A percentile compares a stretch with the other conserved stretches of the same genome.
Conservation (phyloP, 2,113 vertebrate genomes). For the Bettongia penicillata region DNA sequence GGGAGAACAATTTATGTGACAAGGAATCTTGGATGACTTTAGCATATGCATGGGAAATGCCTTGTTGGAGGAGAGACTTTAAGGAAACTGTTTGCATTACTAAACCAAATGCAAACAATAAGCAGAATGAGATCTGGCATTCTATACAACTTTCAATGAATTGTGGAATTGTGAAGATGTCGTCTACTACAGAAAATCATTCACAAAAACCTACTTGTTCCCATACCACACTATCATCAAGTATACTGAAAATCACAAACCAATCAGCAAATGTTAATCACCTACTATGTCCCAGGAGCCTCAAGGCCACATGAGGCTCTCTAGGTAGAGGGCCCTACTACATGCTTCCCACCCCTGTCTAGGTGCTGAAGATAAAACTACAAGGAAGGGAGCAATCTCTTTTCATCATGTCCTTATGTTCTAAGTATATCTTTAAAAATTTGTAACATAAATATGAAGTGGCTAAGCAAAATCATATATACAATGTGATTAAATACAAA, state of each 20-base stretch:
- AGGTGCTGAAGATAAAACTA: background rate
- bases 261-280: background rate
- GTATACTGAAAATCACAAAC: background rate
- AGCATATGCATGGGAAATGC: background rate
- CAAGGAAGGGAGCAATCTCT: background rate
- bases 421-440: background rate
- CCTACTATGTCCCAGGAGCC: background rate
- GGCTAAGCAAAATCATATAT: background rate
- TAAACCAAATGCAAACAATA: background rate
- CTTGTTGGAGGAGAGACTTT: background rate
- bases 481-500: background rate
- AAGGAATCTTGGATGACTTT: background rate
- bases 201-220: background rate
- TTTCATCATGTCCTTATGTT: background rate
- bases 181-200: background rate
- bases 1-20: background rate
- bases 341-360: background rate
- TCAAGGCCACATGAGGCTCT: too few species aligned
- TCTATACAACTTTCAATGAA: background rate
- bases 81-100: background rate
- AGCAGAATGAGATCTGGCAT: background rate
- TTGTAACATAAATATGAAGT: background rate
- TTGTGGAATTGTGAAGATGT: background rate
- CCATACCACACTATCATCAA: background rate
- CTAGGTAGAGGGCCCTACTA: too few species aligned